Percentiles rank a stretch among this genome's conserved stretches.
These are phyloP conservation scores for Copidosoma aretas DNA, from an alignment of 2,888 invertebrate species.

Conservation along the genomic window DNA sequence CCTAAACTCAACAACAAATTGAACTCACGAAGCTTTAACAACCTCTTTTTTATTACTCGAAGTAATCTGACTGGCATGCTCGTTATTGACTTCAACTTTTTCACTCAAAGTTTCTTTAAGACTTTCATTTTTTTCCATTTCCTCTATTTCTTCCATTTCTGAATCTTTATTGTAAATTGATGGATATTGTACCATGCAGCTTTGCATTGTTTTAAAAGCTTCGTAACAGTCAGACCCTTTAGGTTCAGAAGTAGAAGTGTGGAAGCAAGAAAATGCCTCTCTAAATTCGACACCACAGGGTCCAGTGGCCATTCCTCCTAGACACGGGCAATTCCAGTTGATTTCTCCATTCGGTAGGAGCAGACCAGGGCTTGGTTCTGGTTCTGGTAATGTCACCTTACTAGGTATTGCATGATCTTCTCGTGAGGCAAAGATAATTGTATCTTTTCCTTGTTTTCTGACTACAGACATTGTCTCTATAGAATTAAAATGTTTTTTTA, in stretches of 20 bases:
- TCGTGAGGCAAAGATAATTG: conserved; percentile 81
- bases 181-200: conserved; percentile 88
- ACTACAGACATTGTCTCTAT: conserved; percentile 52
- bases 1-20: conserved; percentile 20
- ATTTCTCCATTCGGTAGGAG: conserved; percentile 86
- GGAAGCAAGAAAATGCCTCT: conserved; percentile 94
- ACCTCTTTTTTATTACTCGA: conserved; percentile 27
- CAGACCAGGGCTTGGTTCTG: conserved; percentile 80
- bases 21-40: conserved; percentile 26
- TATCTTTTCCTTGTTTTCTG: conserved; percentile 74
- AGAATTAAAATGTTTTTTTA: neutral
- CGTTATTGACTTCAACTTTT: neutral
- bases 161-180: conserved; percentile 77
- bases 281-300: conserved; percentile 94
- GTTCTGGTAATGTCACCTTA: conserved; percentile 72
- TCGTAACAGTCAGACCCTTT: conserved; percentile 94
- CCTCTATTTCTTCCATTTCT: conserved; percentile 68
- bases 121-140: neutral
- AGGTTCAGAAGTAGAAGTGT: conserved; percentile 86
- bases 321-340: conserved; percentile 96
- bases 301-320: conserved; percentile 97
- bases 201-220: conserved; percentile 87
- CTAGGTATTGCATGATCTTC: conserved; percentile 81
- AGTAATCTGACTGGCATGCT: neutral
- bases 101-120: neutral